phyloP scores from a whole-genome alignment of 2,113 vertebrate genomes.

The Perognathus longimembris region DNA sequence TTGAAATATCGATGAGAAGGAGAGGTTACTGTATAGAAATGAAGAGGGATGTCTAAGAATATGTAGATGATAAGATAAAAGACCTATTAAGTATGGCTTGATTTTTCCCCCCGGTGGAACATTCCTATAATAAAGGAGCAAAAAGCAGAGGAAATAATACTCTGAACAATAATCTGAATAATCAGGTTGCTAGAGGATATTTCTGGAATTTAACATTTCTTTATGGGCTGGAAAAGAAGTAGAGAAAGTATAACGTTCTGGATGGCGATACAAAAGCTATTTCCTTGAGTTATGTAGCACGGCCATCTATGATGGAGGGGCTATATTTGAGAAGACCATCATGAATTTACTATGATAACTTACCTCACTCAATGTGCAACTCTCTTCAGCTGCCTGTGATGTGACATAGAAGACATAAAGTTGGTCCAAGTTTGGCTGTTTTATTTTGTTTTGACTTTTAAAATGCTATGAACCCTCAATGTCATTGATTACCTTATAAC shows the following conservation, averaged over 20 bases:
- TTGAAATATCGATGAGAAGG: neutral
- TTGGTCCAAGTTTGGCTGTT: neutral
- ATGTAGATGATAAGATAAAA: neutral
- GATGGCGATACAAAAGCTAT: neutral
- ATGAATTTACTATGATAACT: neutral
- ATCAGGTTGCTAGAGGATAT: neutral
- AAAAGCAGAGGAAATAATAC: neutral
- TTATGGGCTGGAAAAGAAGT: neutral
- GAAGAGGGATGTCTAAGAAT: neutral
- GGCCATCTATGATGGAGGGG: neutral
- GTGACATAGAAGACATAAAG: neutral
- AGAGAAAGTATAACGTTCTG: neutral
- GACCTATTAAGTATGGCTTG: neutral
- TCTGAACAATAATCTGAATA: neutral
- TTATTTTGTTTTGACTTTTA: constrained; percentile 1
- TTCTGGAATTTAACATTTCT: constrained; percentile 13
- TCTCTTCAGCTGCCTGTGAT: neutral
- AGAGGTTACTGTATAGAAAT: neutral
- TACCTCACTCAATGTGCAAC: neutral
- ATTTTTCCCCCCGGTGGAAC: neutral
- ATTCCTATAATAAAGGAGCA: neutral
- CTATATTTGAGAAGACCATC: neutral
- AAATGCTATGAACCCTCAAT: neutral
- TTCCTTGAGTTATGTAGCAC: neutral
- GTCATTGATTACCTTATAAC: neutral